Evolutionary conservation across 2,888 invertebrate genomes (phyloP).

Genomic region (Caenorhabditis drosophilae): DNA sequence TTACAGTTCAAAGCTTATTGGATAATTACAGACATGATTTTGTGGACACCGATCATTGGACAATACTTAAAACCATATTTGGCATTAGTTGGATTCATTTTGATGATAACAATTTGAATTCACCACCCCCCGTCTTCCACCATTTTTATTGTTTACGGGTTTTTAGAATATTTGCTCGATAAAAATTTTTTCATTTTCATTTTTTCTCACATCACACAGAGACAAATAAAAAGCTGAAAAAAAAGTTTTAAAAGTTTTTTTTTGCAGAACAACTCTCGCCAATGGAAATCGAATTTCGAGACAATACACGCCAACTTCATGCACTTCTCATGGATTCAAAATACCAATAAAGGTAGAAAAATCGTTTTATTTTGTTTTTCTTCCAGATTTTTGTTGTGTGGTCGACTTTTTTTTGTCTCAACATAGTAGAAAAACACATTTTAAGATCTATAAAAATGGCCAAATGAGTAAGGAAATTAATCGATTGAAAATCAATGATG

Average conservation of each 20-base stretch:
- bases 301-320: conserved; percentile 29
- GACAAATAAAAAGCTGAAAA: no score
- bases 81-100: conserved; percentile 64
- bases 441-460: conserved; percentile 20
- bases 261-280: background rate
- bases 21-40: conserved; percentile 65
- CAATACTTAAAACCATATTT: conserved; percentile 66
- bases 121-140: background rate
- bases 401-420: background rate
- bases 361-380: no score
- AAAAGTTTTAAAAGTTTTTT: no score
- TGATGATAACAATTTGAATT: conserved; percentile 64
- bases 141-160: background rate
- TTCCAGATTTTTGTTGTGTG: no score
- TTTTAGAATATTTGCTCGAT: background rate
- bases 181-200: background rate
- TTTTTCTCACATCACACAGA: no score
- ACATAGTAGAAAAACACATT: background rate
- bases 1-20: conserved; percentile 64
- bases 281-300: no score
- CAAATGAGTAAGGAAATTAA: conserved; percentile 8
- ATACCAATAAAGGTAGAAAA: conserved; percentile 29
- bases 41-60: conserved; percentile 63
- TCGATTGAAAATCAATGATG: background rate
- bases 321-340: conserved; percentile 5